phyloP scores from a whole-genome alignment of 2,888 invertebrate genomes.

The Aspidapion aeneum region DNA sequence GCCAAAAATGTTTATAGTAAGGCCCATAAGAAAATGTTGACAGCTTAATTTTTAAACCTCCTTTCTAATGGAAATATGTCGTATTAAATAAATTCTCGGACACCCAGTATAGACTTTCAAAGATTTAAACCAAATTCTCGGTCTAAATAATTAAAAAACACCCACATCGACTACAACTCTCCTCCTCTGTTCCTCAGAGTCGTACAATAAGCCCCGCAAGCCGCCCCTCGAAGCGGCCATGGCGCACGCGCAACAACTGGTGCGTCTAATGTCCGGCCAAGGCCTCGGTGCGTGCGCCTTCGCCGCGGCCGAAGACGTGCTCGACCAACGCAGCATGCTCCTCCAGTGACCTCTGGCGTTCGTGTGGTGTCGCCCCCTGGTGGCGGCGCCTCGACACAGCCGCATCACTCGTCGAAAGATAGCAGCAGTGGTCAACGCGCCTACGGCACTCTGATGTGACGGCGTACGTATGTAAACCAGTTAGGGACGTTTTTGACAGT shows the following conservation, averaged over 20 bases:
- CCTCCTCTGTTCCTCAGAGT: conserved; percentile 60
- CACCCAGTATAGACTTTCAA: too few relatives aligned
- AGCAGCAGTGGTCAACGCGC: not conserved
- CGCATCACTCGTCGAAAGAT: not conserved
- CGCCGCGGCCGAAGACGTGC: conserved; percentile 83
- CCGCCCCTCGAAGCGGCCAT: conserved; percentile 92
- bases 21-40: too few relatives aligned
- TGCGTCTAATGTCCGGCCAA: conserved; percentile 84
- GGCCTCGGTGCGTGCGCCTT: conserved; percentile 94
- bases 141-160: too few relatives aligned
- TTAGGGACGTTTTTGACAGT: too few relatives aligned
- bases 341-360: conserved; percentile 35
- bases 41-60: too few relatives aligned
- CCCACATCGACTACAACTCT: too few relatives aligned
- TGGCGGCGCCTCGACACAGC: conserved; percentile 12
- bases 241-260: conserved; percentile 84
- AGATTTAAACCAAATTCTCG: too few relatives aligned
- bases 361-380: conserved; percentile 2
- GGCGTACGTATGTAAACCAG: too few relatives aligned
- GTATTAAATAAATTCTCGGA: too few relatives aligned
- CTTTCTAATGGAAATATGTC: too few relatives aligned
- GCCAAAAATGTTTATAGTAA: too few relatives aligned
- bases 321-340: conserved; percentile 63
- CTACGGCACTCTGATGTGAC: not conserved
- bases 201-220: conserved; percentile 83